These are phyloP conservation scores for Eumeta japonica DNA, from an alignment of 1,140 invertebrate species.

Conservation along the genomic window DNA sequence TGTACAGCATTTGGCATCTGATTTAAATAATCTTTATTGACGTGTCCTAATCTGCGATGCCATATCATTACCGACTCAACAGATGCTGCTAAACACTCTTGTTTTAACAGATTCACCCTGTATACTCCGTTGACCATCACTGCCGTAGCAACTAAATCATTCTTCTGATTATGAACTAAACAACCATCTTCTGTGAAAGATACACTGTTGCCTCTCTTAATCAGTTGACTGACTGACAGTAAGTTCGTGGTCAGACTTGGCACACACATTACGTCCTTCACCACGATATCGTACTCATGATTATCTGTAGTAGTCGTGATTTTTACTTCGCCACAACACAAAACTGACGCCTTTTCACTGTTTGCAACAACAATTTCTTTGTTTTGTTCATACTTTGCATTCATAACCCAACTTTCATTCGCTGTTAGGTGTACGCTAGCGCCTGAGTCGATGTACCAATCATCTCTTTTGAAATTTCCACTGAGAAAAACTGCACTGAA, in stretches of 20 bases:
- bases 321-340: conserved; percentile 11
- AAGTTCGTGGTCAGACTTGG: conserved; percentile 11
- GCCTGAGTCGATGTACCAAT: conserved; percentile 24
- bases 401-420: conserved; percentile 17
- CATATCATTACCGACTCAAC: neutral
- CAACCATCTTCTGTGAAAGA: conserved; percentile 9
- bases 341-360: conserved; percentile 9
- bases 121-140: conserved; percentile 12
- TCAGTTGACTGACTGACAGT: conserved; percentile 7
- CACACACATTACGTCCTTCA: conserved; percentile 10
- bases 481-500: too few species aligned
- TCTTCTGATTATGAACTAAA: conserved; percentile 10
- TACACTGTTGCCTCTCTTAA: conserved; percentile 10
- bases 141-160: conserved; percentile 12
- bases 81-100: neutral
- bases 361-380: conserved; percentile 13
- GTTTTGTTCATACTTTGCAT: conserved; percentile 11
- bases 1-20: conserved; percentile 1
- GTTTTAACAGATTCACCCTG: conserved; percentile 7
- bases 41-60: conserved; percentile 2
- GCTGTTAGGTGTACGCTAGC: conserved; percentile 17
- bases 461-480: conserved; percentile 14
- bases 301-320: conserved; percentile 10
- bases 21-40: conserved; percentile 2
- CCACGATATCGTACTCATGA: conserved; percentile 10